These are phyloP conservation scores for Aspidoscelis tigris DNA, from an alignment of 2,113 vertebrate genomes.

Conservation along the genomic window DNA sequence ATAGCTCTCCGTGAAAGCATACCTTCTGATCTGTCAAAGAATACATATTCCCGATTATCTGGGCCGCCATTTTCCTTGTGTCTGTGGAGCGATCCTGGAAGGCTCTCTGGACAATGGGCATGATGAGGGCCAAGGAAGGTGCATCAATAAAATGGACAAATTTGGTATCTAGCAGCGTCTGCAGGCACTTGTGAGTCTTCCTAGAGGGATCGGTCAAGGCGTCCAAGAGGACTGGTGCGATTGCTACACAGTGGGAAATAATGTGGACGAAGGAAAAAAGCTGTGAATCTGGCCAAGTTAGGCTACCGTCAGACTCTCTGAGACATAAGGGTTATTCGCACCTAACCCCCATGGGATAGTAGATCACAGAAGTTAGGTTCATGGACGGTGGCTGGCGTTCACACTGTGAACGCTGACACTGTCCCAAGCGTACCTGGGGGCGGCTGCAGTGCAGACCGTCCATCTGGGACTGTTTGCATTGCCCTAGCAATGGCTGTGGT, in stretches of 20 bases:
- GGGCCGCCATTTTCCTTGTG: slow-evolving; percentile 98
- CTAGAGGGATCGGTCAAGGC: slow-evolving; percentile 95
- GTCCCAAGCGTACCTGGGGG: too few species aligned
- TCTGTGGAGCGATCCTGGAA: slow-evolving; percentile 98
- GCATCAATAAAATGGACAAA: slow-evolving; percentile 99
- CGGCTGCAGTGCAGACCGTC: too few species aligned
- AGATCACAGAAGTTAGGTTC: too few species aligned
- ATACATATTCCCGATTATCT: slow-evolving; percentile 99
- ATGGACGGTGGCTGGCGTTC: too few species aligned
- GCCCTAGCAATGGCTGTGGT: too few species aligned
- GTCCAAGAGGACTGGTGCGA: slow-evolving; percentile 93
- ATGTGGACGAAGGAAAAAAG: not conserved
- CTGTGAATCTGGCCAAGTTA: fast-evolving
- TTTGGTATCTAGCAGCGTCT: slow-evolving; percentile 95
- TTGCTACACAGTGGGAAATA: slow-evolving; percentile 78
- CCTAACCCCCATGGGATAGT: too few species aligned
- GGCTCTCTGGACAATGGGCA: slow-evolving; percentile 98
- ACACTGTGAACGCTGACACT: too few species aligned
- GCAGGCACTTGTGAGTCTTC: slow-evolving; percentile 94
- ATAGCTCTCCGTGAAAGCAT: fast-evolving
- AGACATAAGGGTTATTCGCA: too few species aligned
- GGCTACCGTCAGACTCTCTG: too few species aligned
- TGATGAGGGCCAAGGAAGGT: slow-evolving; percentile 95
- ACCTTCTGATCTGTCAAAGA: slow-evolving; percentile 99
- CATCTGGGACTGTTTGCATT: too few species aligned